Evolutionary conservation across 23 tunicate genomes (phyloP).

Genomic region (Trididemnum clinides): DNA sequence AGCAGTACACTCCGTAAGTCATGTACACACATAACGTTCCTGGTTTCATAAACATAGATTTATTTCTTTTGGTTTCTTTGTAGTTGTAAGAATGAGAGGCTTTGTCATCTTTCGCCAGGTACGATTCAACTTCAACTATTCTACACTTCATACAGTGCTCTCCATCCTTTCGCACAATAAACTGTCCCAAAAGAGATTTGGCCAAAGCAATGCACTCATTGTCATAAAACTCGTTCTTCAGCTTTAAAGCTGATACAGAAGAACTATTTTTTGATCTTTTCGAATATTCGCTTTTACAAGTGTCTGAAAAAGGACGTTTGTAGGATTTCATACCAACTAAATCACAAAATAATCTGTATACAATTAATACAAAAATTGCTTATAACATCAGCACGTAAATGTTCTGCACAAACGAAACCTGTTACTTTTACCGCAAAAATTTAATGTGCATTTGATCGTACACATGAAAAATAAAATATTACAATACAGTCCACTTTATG

Average conservation of each 20-base stretch:
- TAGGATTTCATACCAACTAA: too few species aligned
- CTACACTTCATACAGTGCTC: conserved; percentile 11
- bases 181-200: conserved; percentile 44
- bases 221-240: conserved; percentile 13
- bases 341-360: too few species aligned
- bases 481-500: too few species aligned
- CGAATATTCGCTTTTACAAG: background rate
- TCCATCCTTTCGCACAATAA: conserved; percentile 10
- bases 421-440: too few species aligned
- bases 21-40: conserved; percentile 68
- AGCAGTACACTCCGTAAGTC: conserved; percentile 71
- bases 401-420: too few species aligned
- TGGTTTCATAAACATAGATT: conserved; percentile 75
- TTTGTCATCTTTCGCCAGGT: conserved; percentile 53
- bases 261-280: background rate
- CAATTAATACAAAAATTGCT: too few species aligned
- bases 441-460: too few species aligned
- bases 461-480: too few species aligned
- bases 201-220: conserved; percentile 33
- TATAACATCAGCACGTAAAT: too few species aligned
- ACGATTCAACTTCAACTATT: conserved; percentile 62
- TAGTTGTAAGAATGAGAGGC: conserved; percentile 57
- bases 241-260: too few species aligned
- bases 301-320: background rate
- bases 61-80: conserved; percentile 50